phyloP scores from a whole-genome alignment of 2,888 invertebrate species.

The Apodemia duryi region DNA sequence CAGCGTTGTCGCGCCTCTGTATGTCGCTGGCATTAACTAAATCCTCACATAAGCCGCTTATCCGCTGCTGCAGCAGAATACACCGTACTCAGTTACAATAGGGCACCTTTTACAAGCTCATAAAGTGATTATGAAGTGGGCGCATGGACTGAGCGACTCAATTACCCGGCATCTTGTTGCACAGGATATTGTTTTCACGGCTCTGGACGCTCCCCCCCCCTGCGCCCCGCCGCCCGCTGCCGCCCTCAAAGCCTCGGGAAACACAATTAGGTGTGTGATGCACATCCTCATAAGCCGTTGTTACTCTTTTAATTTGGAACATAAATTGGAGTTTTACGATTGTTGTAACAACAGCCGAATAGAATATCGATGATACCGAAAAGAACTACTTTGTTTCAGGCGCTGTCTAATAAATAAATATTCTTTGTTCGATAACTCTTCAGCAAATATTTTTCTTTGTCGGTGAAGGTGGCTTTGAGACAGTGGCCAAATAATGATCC shows the following conservation, averaged over 20 bases:
- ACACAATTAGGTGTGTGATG: constrained; percentile 8
- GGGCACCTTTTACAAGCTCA: constrained; percentile 17
- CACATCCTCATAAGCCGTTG: neutral
- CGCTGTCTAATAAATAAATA: too few relatives aligned
- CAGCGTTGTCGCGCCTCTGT: constrained; percentile 15
- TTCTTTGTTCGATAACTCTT: too few relatives aligned
- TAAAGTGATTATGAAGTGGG: neutral
- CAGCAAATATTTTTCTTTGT: too few relatives aligned
- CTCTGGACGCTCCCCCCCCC: constrained; percentile 12
- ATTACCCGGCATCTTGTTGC: constrained; percentile 32
- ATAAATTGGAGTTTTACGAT: too few relatives aligned
- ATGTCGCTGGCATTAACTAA: constrained; percentile 28
- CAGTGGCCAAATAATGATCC: too few relatives aligned
- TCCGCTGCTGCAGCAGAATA: constrained; percentile 15
- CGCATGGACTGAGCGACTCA: constrained; percentile 22
- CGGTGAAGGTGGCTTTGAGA: too few relatives aligned
- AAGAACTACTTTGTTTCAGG: too few relatives aligned
- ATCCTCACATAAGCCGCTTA: constrained; percentile 31
- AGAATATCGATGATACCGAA: too few relatives aligned
- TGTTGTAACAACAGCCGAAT: too few relatives aligned
- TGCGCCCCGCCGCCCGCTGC: too few relatives aligned
- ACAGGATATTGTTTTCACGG: constrained; percentile 29
- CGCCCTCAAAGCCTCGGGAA: constrained; percentile 17
- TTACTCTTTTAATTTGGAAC: neutral
- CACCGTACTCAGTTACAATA: constrained; percentile 19